phyloP scores from a whole-genome alignment of 2,797 vertebrate species.

The Microhierax caerulescens region DNA sequence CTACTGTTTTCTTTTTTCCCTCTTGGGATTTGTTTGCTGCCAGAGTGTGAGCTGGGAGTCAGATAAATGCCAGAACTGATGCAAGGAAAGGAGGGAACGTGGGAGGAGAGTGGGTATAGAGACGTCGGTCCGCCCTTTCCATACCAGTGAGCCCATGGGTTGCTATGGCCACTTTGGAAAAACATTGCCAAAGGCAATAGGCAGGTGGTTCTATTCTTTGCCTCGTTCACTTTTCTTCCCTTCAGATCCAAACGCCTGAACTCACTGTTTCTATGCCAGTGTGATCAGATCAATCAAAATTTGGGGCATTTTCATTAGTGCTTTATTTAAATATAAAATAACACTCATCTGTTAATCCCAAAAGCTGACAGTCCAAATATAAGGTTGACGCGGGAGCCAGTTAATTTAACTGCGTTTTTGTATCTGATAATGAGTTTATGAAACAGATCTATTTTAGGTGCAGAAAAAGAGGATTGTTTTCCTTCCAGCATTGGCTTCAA shows the following conservation, averaged over 20 bases:
- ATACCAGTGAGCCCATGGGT: background rate
- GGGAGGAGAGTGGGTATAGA: background rate
- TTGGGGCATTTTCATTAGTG: background rate
- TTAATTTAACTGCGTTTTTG: background rate
- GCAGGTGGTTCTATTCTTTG: background rate
- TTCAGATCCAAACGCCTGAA: background rate
- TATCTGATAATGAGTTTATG: background rate
- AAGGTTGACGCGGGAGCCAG: background rate
- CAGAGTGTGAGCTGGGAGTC: background rate
- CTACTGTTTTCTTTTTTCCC: background rate
- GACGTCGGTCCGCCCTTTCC: background rate
- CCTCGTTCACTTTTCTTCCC: background rate
- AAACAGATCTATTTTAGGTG: background rate
- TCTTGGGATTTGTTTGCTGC: background rate
- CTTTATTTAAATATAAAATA: background rate
- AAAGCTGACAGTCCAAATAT: background rate
- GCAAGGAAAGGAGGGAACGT: background rate
- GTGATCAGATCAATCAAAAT: background rate
- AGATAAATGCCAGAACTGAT: background rate
- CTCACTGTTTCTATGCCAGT: background rate
- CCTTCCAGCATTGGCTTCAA: background rate
- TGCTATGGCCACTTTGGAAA: background rate
- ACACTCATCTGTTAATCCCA: accelerated
- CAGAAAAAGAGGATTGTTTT: background rate
- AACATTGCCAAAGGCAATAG: background rate